A percentile compares a stretch with the other conserved stretches of the same genome.
Evolutionary conservation across 2,113 vertebrate species (phyloP).

Genomic region (Cyrtonyx montezumae): DNA sequence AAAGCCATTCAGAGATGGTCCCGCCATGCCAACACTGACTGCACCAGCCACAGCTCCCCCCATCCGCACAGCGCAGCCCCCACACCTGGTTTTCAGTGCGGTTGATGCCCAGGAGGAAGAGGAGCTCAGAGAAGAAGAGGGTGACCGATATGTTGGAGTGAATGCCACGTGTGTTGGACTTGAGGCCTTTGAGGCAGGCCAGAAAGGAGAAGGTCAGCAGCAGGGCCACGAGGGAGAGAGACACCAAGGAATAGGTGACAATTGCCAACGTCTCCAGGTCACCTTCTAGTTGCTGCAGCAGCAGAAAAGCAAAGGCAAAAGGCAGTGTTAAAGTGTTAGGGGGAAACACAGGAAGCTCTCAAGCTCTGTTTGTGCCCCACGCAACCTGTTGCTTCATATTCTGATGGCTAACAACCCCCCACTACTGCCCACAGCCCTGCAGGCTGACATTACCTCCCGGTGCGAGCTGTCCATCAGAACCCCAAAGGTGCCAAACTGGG

Average conservation of each 20-base stretch:
- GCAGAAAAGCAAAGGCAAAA: conserved; percentile 34
- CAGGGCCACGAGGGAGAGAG: conserved; percentile 88
- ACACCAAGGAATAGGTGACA: conserved; percentile 90
- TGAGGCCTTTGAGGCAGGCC: conserved; percentile 92
- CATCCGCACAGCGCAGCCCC: fast-evolving
- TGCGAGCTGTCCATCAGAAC: conserved; percentile 98
- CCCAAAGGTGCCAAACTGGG: conserved; percentile 93
- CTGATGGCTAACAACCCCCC: not conserved
- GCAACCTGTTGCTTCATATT: not conserved
- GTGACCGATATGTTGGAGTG: conserved; percentile 91
- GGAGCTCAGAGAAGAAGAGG: conserved; percentile 92
- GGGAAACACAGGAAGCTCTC: not conserved
- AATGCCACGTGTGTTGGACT: conserved; percentile 95
- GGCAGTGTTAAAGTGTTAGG: conserved; percentile 8
- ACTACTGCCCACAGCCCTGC: not conserved
- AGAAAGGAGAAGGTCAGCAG: conserved; percentile 89
- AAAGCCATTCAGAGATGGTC: not conserved
- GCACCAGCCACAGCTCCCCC: not conserved
- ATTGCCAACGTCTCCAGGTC: conserved; percentile 93
- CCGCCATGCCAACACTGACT: not conserved
- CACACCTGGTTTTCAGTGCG: conserved; percentile 95
- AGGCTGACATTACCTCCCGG: conserved; percentile 86
- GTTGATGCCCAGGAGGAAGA: conserved; percentile 93
- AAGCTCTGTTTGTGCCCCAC: not conserved
- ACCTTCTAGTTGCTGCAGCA: conserved; percentile 89